These are phyloP conservation scores for Eretmochelys imbricata DNA, from an alignment of 2,113 vertebrate genomes.

Conservation along the genomic window DNA sequence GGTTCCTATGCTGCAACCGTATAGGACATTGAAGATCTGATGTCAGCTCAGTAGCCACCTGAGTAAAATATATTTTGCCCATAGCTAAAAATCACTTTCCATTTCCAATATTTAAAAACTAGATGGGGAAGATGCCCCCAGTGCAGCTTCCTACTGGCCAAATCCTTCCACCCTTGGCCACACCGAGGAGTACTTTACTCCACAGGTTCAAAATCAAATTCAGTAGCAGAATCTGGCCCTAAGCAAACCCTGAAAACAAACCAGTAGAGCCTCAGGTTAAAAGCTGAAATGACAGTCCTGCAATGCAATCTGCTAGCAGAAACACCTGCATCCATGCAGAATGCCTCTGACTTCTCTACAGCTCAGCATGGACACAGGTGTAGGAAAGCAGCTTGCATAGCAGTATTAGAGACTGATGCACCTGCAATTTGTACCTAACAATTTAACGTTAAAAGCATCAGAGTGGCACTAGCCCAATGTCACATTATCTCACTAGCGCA, in stretches of 20 bases:
- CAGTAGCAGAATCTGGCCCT: neutral
- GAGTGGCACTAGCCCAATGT: rapidly evolving
- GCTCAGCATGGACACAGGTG: rapidly evolving
- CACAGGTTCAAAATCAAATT: neutral
- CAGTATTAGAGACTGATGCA: neutral
- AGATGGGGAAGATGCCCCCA: neutral
- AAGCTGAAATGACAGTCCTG: neutral
- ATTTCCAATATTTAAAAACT: neutral
- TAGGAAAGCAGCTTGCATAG: neutral
- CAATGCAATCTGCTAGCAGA: rapidly evolving
- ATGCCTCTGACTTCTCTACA: rapidly evolving
- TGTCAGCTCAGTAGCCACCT: rapidly evolving
- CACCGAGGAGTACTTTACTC: neutral
- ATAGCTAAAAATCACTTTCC: rapidly evolving
- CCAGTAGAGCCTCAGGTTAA: neutral
- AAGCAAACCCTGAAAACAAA: neutral
- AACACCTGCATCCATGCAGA: rapidly evolving
- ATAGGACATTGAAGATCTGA: neutral
- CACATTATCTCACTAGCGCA: neutral
- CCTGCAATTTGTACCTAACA: rapidly evolving
- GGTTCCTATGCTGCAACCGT: neutral
- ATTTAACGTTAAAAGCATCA: neutral
- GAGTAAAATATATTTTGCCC: neutral
- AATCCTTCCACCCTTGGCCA: neutral
- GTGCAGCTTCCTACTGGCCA: rapidly evolving